Evolutionary conservation across 2,797 vertebrate genomes (phyloP).

Genomic region (Chaetophractus vellerosus): DNA sequence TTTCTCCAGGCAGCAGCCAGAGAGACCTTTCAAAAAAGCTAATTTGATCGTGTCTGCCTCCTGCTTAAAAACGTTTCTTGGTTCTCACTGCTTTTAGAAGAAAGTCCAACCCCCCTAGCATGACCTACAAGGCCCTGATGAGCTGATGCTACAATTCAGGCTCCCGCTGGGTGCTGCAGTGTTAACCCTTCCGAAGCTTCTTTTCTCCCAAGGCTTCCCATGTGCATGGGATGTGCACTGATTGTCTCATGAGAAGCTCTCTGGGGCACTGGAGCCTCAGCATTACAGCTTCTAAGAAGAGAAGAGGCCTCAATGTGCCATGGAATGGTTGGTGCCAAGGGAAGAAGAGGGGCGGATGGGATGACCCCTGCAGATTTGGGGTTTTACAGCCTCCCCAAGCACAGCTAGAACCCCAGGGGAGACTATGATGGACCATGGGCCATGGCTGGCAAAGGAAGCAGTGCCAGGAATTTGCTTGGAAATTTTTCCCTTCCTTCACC

Average conservation of each 20-base stretch:
- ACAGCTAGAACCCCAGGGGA: not conserved
- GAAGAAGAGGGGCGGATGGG: not conserved
- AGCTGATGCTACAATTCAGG: not conserved
- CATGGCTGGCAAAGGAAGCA: not conserved
- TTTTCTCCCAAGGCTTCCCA: not conserved
- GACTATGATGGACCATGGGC: not conserved
- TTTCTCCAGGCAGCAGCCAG: conserved; percentile 15
- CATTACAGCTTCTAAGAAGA: not conserved
- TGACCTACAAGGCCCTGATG: not conserved
- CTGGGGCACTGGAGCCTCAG: not conserved
- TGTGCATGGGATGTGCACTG: not conserved
- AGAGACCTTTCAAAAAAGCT: conserved; percentile 52
- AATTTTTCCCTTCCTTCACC: not conserved
- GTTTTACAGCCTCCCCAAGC: not conserved
- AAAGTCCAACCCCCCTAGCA: not conserved
- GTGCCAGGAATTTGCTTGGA: not conserved
- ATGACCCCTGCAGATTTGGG: not conserved
- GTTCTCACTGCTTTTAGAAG: not conserved
- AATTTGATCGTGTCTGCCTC: conserved; percentile 23
- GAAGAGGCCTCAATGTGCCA: not conserved
- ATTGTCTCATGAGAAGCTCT: not conserved
- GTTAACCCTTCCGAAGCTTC: not conserved
- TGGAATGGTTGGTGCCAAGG: not conserved
- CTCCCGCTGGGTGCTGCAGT: not conserved
- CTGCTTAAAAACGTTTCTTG: not conserved